Evolutionary conservation across 64 coral and sea anemone species (phyloP).

Genomic region (Pachyseris speciosa): DNA sequence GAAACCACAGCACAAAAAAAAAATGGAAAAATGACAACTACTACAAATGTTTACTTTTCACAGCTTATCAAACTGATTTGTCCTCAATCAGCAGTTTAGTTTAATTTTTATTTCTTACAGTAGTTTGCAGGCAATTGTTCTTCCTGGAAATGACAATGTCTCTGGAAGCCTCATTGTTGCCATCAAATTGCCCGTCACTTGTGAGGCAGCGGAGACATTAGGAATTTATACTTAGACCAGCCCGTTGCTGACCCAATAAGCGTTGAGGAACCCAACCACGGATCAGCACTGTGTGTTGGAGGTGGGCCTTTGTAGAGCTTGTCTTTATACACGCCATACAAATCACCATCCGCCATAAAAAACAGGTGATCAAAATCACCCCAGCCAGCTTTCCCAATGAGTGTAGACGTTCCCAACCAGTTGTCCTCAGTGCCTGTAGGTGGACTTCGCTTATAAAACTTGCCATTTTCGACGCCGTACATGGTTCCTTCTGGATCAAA

Average conservation of each 20-base stretch:
- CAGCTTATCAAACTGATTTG: too few relatives aligned
- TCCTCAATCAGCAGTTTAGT: too few relatives aligned
- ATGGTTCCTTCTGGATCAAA: neutral
- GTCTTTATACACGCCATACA: neutral
- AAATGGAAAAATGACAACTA: too few relatives aligned
- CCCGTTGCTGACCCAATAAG: neutral
- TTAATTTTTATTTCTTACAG: too few relatives aligned
- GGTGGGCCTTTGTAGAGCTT: neutral
- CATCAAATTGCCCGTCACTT: neutral
- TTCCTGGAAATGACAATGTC: too few relatives aligned
- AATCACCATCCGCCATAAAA: slow-evolving; percentile 3
- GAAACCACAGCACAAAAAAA: too few relatives aligned
- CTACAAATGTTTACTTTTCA: too few relatives aligned
- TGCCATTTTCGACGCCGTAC: neutral
- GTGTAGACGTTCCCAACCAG: neutral
- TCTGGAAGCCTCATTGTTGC: too few relatives aligned
- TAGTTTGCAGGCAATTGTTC: too few relatives aligned
- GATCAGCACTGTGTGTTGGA: neutral
- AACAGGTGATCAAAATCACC: neutral
- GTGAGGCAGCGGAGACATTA: neutral
- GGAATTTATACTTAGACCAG: neutral
- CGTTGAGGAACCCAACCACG: neutral
- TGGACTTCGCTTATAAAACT: neutral
- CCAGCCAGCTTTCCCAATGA: neutral
- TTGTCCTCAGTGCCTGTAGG: neutral